These are phyloP conservation scores for Pteromalus puparum DNA, from an alignment of 1,140 invertebrate species.

Conservation along the genomic window DNA sequence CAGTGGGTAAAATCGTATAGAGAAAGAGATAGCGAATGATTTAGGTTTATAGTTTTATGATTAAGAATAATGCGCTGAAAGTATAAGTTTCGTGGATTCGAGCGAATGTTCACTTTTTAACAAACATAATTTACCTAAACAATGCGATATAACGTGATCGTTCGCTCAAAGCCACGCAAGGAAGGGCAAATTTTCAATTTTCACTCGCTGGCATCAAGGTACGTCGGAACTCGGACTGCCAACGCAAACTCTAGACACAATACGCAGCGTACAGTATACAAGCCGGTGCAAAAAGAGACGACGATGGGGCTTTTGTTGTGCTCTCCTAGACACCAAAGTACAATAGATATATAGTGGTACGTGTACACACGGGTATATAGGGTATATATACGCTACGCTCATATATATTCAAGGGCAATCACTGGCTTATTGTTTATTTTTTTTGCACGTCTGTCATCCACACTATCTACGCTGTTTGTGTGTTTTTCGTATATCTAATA, in stretches of 20 bases:
- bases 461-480: neutral
- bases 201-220: neutral
- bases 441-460: constrained; percentile 10
- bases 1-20: neutral
- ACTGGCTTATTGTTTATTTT: neutral
- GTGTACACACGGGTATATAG: neutral
- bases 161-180: neutral
- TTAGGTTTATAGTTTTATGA: neutral
- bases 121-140: too few species aligned
- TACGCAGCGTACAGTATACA: neutral
- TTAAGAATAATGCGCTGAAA: neutral
- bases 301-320: constrained; percentile 3
- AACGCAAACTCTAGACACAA: neutral
- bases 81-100: neutral
- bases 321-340: constrained; percentile 21
- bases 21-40: neutral
- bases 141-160: too few species aligned
- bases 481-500: neutral
- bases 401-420: constrained; percentile 6
- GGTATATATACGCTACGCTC: neutral
- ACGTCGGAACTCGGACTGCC: neutral
- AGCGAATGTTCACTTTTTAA: neutral
- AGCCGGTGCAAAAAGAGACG: constrained; percentile 30
- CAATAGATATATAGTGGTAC: neutral
- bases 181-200: neutral